Evolutionary conservation across 2,888 invertebrate species (phyloP).

Genomic region (Nephrotoma appendiculata): DNA sequence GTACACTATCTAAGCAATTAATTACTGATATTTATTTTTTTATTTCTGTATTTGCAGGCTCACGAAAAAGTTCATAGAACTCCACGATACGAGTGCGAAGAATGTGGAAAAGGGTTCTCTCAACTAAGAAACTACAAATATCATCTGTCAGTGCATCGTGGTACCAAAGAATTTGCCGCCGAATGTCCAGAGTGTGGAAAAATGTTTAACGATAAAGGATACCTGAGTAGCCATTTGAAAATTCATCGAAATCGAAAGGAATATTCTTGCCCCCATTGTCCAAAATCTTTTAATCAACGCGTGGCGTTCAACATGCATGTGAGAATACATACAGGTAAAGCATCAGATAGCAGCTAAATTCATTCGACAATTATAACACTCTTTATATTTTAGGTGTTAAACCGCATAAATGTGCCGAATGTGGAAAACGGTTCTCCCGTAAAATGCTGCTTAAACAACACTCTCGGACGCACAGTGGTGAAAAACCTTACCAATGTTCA

Average conservation of each 20-base stretch:
- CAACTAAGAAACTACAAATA: conserved; percentile 75
- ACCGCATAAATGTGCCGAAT: conserved; percentile 60
- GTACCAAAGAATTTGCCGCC: conserved; percentile 63
- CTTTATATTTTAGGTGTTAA: conserved; percentile 37
- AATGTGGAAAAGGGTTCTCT: conserved; percentile 69
- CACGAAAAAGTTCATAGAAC: conserved; percentile 32
- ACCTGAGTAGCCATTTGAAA: conserved; percentile 74
- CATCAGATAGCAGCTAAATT: not conserved
- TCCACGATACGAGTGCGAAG: conserved; percentile 49
- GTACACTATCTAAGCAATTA: too few relatives aligned
- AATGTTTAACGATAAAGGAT: conserved; percentile 70
- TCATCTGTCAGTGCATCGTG: conserved; percentile 66
- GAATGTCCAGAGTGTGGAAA: conserved; percentile 63
- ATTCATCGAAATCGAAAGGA: conserved; percentile 71
- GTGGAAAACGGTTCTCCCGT: conserved; percentile 68
- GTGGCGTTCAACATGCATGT: conserved; percentile 83
- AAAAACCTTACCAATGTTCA: conserved; percentile 64
- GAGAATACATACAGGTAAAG: conserved; percentile 53
- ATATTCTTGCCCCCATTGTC: conserved; percentile 65
- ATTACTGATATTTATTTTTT: not conserved
- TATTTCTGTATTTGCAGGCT: conserved; percentile 18
- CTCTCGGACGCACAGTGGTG: conserved; percentile 64
- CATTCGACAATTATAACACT: not conserved
- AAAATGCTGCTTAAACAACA: conserved; percentile 77
- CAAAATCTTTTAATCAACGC: conserved; percentile 72